phyloP scores from a whole-genome alignment of 2,797 vertebrate genomes.

The Darevskia nairensis region DNA sequence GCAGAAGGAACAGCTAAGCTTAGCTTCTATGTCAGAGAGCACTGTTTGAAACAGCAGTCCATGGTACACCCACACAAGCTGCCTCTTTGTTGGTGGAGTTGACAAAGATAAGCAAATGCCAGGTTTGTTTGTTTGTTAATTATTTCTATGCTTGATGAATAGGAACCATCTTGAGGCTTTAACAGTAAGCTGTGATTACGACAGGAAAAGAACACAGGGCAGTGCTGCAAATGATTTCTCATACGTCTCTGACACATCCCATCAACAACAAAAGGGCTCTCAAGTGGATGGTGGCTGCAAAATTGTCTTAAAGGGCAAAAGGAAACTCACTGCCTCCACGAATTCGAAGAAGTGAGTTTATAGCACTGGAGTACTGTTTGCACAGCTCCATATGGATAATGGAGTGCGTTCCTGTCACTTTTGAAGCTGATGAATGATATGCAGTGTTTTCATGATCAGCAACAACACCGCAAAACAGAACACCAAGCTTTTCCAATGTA shows the following conservation, averaged over 20 bases:
- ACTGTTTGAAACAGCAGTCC: not conserved
- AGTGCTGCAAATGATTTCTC: constrained; percentile 21
- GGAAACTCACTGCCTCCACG: not conserved
- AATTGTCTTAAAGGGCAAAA: constrained; percentile 20
- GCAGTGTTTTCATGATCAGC: not conserved
- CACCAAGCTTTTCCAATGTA: not conserved
- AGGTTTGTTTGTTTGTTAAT: constrained; percentile 43
- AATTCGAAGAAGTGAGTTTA: not conserved
- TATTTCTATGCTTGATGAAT: constrained; percentile 30
- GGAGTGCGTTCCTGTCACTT: too few relatives aligned
- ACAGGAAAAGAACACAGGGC: constrained; percentile 33
- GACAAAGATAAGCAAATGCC: constrained; percentile 49
- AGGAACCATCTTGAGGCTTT: constrained; percentile 24
- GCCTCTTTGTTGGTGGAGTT: constrained; percentile 22
- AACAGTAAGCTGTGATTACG: not conserved
- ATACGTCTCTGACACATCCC: not conserved
- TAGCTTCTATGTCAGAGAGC: accelerated
- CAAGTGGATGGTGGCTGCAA: not conserved
- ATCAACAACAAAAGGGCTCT: constrained; percentile 29
- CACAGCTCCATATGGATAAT: not conserved
- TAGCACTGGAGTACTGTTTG: constrained; percentile 2
- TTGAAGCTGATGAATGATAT: too few relatives aligned
- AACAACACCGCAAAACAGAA: not conserved
- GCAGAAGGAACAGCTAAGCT: not conserved
- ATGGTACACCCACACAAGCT: not conserved